Conservation (phyloP, 2,797 vertebrate genomes). For the Emys orbicularis region DNA sequence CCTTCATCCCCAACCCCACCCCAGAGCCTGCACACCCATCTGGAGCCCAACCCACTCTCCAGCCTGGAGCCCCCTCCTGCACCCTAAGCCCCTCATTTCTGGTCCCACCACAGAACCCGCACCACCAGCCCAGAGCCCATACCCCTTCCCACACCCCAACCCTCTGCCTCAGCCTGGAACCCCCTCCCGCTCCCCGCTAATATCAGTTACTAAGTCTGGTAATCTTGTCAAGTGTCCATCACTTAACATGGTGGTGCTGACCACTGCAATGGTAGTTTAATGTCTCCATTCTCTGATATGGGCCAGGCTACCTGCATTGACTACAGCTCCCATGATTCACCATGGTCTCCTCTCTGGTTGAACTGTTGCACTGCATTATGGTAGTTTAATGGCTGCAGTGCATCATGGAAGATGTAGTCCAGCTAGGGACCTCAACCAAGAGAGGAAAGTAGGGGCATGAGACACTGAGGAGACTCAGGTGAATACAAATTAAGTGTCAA, state of each 20-base stretch:
- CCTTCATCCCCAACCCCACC: no score
- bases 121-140: no score
- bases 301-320: not conserved
- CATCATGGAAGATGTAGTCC: not conserved
- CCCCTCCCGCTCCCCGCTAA: not conserved
- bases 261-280: no score
- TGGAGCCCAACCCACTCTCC: no score
- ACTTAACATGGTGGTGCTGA: no score
- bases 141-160: no score
- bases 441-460: not conserved
- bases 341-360: not conserved
- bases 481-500: not conserved
- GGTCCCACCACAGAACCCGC: no score
- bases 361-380: not conserved
- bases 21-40: no score
- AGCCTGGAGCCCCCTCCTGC: no score
- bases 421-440: not conserved
- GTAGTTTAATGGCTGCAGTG: not conserved
- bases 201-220: no score
- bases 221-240: no score
- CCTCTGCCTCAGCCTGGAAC: not conserved
- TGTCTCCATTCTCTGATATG: not conserved
- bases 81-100: no score
- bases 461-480: not conserved
- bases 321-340: not conserved